Conservation (phyloP, 2,888 invertebrate genomes). For the Dyspetes luteomarginatus region DNA sequence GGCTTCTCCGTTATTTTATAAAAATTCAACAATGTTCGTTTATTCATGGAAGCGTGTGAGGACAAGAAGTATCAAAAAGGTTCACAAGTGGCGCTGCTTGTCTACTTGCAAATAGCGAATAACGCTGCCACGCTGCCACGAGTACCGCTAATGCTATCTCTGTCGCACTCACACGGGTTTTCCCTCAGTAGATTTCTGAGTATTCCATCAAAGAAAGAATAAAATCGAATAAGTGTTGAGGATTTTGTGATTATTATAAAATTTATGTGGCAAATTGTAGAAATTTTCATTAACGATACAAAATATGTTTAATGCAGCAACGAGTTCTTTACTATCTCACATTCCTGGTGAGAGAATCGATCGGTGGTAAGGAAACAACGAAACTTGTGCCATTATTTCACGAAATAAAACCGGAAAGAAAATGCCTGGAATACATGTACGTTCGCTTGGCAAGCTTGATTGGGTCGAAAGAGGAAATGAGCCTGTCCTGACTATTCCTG, state of each 20-base stretch:
- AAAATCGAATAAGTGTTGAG: neutral
- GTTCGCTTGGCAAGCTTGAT: constrained; percentile 78
- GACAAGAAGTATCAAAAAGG: too few relatives aligned
- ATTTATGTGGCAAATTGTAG: neutral
- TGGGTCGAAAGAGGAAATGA: constrained; percentile 76
- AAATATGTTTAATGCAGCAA: constrained; percentile 76
- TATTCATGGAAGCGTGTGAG: too few relatives aligned
- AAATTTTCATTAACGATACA: constrained; percentile 14
- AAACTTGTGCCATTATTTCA: constrained; percentile 80
- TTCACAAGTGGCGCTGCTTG: too few relatives aligned
- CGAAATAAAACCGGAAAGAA: constrained; percentile 80
- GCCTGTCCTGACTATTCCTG: constrained; percentile 77
- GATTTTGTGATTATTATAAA: neutral
- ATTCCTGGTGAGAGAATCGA: constrained; percentile 76
- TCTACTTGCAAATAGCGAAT: too few relatives aligned
- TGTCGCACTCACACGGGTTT: too few relatives aligned
- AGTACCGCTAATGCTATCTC: too few relatives aligned
- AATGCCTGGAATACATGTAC: constrained; percentile 83
- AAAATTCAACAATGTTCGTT: too few relatives aligned
- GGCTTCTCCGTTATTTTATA: too few relatives aligned
- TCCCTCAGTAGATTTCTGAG: too few relatives aligned
- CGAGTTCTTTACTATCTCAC: constrained; percentile 80
- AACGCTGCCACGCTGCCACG: too few relatives aligned
- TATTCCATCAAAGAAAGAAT: too few relatives aligned
- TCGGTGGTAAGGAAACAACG: constrained; percentile 72